Conservation (phyloP, 2,113 vertebrate species). For the Myanophis thanlyinensis region DNA sequence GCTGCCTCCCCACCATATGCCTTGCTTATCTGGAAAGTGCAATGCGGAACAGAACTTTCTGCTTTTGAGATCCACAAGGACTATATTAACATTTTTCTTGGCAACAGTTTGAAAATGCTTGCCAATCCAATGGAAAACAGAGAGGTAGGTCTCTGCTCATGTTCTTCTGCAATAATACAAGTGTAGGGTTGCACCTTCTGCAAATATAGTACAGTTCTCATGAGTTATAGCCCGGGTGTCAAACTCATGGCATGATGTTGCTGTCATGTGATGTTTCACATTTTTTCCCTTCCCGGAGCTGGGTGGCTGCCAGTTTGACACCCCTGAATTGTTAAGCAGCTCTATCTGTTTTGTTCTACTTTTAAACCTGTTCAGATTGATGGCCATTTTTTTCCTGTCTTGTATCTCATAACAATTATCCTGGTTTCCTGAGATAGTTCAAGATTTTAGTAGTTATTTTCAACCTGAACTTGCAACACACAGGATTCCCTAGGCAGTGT, state of each 20-base stretch:
- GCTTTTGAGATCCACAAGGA: not conserved
- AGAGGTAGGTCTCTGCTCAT: not conserved
- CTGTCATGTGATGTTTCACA: no score
- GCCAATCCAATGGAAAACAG: not conserved
- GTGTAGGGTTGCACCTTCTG: not conserved
- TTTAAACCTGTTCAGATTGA: not conserved
- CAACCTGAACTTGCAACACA: not conserved
- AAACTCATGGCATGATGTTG: no score
- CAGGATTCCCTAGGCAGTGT: not conserved
- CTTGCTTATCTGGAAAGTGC: not conserved
- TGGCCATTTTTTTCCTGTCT: not conserved
- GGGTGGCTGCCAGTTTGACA: no score
- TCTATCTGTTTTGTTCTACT: not conserved
- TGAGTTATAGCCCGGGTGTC: not conserved
- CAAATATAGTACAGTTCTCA: not conserved
- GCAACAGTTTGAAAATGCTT: not conserved
- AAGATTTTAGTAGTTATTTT: not conserved
- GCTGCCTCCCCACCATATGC: not conserved
- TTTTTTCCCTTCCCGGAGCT: no score
- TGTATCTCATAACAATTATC: not conserved
- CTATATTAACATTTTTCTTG: not conserved
- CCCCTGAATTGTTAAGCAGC: no score
- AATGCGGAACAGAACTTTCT: not conserved
- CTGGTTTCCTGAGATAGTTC: not conserved
- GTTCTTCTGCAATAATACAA: not conserved